Evolutionary conservation across 2,113 vertebrate species (phyloP).

Genomic region (Syngnathus typhle): DNA sequence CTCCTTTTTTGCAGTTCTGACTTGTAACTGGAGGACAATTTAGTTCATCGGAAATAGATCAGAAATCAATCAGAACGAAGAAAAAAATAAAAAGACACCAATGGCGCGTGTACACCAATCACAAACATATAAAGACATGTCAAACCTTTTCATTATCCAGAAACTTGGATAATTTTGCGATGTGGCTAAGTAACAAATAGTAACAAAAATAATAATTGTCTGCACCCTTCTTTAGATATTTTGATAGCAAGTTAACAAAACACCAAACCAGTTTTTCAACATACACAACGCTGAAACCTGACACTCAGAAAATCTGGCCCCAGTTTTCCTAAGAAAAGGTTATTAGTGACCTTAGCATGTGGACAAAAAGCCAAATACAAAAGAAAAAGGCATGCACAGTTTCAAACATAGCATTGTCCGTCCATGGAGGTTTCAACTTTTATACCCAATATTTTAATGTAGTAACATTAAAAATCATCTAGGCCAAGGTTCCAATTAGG

Average conservation of each 20-base stretch:
- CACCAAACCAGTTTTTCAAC: neutral
- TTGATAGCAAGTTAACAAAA: neutral
- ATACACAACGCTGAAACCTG: neutral
- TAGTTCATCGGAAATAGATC: no score
- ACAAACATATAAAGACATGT: neutral
- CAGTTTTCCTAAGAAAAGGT: neutral
- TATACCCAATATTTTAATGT: slow-evolving; percentile 25
- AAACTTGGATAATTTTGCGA: neutral
- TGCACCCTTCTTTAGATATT: neutral
- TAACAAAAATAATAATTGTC: no score
- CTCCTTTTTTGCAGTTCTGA: no score
- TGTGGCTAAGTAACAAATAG: no score
- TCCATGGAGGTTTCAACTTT: slow-evolving; percentile 11
- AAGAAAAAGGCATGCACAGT: neutral
- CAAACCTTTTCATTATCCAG: neutral
- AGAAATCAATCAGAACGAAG: no score
- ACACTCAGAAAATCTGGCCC: neutral
- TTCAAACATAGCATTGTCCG: neutral
- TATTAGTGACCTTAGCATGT: neutral
- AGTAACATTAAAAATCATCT: slow-evolving; percentile 17
- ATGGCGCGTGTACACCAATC: neutral
- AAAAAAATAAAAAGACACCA: no score
- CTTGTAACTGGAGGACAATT: neutral
- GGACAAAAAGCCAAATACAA: neutral
- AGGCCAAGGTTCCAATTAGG: slow-evolving; percentile 25